These are phyloP conservation scores for Stichopus horrens DNA, from an alignment of 53 echinoderm and acorn worm species.

Conservation along the genomic window DNA sequence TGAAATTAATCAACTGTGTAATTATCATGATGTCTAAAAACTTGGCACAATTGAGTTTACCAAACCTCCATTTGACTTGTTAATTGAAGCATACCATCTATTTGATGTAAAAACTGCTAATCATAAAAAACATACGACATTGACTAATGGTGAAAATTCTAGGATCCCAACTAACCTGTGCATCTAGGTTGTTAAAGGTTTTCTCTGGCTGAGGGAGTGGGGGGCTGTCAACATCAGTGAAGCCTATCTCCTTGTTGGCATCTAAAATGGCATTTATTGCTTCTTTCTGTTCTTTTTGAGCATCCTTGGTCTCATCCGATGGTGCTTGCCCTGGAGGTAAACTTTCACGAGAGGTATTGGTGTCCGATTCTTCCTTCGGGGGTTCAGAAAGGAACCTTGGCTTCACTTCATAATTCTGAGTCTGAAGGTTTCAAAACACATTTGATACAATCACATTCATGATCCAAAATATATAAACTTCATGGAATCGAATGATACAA, in stretches of 20 bases:
- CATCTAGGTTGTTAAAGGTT: conserved; percentile 23
- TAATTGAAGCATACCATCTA: background rate
- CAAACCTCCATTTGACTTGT: background rate
- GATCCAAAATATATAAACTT: no score
- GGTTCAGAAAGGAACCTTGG: conserved; percentile 95
- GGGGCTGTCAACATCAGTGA: conserved; percentile 38
- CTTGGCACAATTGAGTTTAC: background rate
- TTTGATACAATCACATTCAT: no score
- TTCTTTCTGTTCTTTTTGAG: background rate
- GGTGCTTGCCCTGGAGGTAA: background rate
- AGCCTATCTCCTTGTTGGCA: conserved; percentile 2
- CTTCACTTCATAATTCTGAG: conserved; percentile 42
- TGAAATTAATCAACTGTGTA: no score
- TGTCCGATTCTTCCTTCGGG: background rate
- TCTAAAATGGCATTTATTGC: background rate
- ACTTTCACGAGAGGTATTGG: conserved; percentile 5
- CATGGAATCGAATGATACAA: no score
- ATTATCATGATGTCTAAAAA: no score
- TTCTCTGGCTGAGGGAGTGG: conserved; percentile 34
- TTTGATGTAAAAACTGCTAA: background rate
- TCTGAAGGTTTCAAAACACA: background rate
- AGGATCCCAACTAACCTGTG: conserved; percentile 4
- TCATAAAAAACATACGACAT: background rate
- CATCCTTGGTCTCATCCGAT: background rate
- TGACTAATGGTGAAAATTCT: background rate